phyloP scores from a whole-genome alignment of 2,797 vertebrate genomes.

The Parauchenoglanis ngamensis region DNA sequence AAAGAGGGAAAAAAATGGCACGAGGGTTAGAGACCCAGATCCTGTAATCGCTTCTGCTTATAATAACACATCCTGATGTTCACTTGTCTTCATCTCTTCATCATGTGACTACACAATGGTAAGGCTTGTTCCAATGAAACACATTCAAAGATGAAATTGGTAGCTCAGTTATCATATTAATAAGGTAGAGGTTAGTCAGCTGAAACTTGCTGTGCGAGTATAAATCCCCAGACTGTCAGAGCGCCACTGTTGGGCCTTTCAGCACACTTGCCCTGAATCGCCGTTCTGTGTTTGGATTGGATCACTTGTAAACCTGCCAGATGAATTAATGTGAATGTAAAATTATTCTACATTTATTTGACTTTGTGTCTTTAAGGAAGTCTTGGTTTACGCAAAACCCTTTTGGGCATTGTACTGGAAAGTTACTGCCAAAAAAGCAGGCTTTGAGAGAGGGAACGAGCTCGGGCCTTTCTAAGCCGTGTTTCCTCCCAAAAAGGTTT shows the following conservation, averaged over 20 bases:
- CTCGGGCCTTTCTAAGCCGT: not conserved
- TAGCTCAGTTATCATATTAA: not conserved
- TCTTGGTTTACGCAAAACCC: not conserved
- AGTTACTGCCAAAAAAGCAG: not conserved
- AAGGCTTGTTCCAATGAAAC: not conserved
- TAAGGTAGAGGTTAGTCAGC: not conserved
- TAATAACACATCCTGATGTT: not conserved
- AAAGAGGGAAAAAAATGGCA: not conserved
- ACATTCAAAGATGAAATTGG: not conserved
- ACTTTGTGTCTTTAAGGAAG: conserved; percentile 12
- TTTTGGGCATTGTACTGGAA: conserved; percentile 12
- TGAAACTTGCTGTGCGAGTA: not conserved
- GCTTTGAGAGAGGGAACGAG: not conserved
- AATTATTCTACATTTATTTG: conserved; percentile 7
- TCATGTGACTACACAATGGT: not conserved
- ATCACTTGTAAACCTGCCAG: not conserved
- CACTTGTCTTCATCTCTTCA: too few species aligned
- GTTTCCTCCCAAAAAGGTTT: conserved; percentile 26
- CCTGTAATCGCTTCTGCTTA: not conserved
- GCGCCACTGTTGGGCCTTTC: not conserved
- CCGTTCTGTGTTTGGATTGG: not conserved
- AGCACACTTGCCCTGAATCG: not conserved
- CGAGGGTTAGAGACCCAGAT: not conserved
- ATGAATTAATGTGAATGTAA: not conserved
- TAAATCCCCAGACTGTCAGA: not conserved